Base-by-base conservation (phyloP, 2,888 invertebrate genomes). In the Coelinius sp. region DNA sequence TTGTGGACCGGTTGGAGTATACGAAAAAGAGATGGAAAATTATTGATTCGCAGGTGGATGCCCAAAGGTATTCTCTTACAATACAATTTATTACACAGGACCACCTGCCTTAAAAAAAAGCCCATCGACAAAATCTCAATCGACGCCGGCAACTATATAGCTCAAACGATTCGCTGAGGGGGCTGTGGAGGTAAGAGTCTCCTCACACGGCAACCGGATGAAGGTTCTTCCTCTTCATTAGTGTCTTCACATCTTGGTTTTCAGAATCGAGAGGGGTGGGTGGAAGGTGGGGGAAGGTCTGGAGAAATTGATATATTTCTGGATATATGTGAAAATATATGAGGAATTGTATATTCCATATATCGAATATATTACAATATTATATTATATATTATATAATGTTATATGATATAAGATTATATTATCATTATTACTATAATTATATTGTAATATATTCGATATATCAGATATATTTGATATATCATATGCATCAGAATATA, bases 31-130 rank as follows among this genome's bases (percentile, higher is more conserved):
- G 44, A 68, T 44, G 73, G 53, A n/a, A 63, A 83, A 83, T 59
- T 85, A 85, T 84, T 80, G 84, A 84, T 84, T 84, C 80, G 84
- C 84, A 85, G 84, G 84, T 85, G 85, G 84, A 80, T 83, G 80
- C 77, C 78, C 82, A 49, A 38, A 71, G 76, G 79, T 81, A 83
- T 84, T 82, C 79, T 83, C 82, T 85, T 83, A 85, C 85, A 84
- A 85, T 85, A 84, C 84, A 83, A 85, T 85, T 85, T 85, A 85
- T 85, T 84, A 82, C 81, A 73, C 76, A 77, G 80, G 81, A 83
- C 81, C 85, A 85, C 85, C 85, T 85, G 85, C 81, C 71, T 76
- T 20, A 24, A 25, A 49, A n/a, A n/a, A n/a, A n/a, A n/a, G n/a
- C 17, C 59, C 59, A 25, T 24, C 75, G 78, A 85, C 41, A 63